Evolutionary conservation across 2,113 vertebrate species (phyloP).

Genomic region (Lucifuga dentata): DNA sequence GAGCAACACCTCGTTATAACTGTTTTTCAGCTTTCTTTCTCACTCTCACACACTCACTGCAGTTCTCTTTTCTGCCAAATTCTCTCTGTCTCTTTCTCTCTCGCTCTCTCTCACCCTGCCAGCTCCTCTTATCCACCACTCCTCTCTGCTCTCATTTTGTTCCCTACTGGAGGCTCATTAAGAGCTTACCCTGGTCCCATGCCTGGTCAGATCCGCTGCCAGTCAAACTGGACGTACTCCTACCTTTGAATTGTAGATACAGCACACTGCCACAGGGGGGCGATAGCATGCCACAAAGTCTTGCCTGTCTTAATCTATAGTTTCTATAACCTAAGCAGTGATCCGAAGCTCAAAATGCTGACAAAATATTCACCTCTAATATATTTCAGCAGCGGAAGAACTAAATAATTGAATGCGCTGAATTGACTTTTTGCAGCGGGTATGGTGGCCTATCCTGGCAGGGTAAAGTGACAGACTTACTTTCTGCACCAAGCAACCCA

Average conservation of each 20-base stretch:
- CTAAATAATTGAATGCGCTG: background rate
- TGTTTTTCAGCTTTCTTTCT: constrained; percentile 1
- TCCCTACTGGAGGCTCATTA: constrained; percentile 62
- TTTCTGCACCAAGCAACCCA: background rate
- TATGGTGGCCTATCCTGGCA: background rate
- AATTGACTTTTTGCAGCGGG: background rate
- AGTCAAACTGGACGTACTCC: constrained; percentile 29
- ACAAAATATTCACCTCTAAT: background rate
- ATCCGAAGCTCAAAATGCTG: background rate
- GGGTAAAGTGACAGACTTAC: background rate
- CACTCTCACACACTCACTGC: constrained; percentile 9
- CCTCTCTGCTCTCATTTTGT: constrained; percentile 53
- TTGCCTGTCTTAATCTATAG: background rate
- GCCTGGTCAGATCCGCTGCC: constrained; percentile 46
- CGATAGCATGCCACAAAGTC: constrained; percentile 27
- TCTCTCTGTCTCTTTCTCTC: constrained; percentile 8
- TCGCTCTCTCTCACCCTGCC: background rate
- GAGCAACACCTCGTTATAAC: constrained; percentile 51
- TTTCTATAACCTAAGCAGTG: background rate
- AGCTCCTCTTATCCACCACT: constrained; percentile 11
- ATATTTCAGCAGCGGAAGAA: constrained; percentile 4
- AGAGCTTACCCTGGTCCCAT: constrained; percentile 54
- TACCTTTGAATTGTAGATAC: constrained; percentile 21
- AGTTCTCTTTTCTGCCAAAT: constrained; percentile 30
- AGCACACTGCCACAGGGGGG: constrained; percentile 35